These are phyloP conservation scores for Perdita meconis DNA, from an alignment of 2,888 invertebrate species.

Conservation along the genomic window DNA sequence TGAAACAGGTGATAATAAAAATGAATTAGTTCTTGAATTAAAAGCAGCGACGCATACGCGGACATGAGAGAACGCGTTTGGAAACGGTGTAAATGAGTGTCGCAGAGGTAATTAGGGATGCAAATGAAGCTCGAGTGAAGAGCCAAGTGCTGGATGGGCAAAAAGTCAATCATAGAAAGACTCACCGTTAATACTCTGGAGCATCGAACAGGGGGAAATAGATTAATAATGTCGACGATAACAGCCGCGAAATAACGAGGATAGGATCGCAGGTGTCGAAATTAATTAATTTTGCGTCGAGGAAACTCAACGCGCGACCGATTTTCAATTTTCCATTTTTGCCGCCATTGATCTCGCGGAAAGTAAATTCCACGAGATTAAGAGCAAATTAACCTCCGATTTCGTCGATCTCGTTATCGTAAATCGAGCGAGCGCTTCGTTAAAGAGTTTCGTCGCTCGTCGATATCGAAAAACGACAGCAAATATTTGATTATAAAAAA, in stretches of 20 bases:
- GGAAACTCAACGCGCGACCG: background rate
- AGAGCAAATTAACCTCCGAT: background rate
- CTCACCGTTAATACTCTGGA: slow-evolving; percentile 7
- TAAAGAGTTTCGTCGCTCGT: background rate
- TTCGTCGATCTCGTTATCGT: background rate
- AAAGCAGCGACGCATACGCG: background rate
- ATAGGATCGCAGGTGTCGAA: background rate
- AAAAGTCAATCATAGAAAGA: background rate
- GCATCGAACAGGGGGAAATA: slow-evolving; percentile 1
- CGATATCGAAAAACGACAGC: background rate
- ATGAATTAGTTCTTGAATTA: background rate
- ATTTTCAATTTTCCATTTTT: slow-evolving; percentile 16
- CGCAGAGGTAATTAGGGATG: background rate
- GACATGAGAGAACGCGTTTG: background rate
- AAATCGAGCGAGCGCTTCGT: background rate
- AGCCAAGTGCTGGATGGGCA: background rate
- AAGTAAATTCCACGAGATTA: background rate
- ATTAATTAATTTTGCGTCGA: slow-evolving; percentile 10
- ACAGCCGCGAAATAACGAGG: background rate
- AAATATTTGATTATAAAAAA: background rate
- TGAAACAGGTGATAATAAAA: background rate
- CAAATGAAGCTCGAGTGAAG: background rate
- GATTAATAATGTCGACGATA: slow-evolving; percentile 17
- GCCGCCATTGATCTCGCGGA: background rate
- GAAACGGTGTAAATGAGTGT: background rate